Base-by-base conservation (phyloP, 2,797 vertebrate genomes). In the Hippopotamyrus pictus region DNA sequence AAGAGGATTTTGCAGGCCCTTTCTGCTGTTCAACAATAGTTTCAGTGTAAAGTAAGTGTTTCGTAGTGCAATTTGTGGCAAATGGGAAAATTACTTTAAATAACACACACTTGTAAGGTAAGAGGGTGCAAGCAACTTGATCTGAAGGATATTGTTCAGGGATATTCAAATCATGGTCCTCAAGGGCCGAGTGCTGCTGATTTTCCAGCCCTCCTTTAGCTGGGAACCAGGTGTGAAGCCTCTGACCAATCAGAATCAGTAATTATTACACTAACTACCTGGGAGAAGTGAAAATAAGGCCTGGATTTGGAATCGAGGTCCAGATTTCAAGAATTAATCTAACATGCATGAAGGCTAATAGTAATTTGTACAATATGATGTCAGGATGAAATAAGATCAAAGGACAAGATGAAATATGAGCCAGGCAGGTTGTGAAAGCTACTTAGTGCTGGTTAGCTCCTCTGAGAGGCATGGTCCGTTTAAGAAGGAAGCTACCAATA, bases 51-150 rank as follows among this genome's bases (percentile, higher is more conserved):
- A 85, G 25, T 51, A 22, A 50, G 17, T 2, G 0, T 79, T 79
- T 8, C 6, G 19, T 22, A 44, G 41, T 22, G 76, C 19, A n/a
- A 7, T 79, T 17, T 44, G 14, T 41, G 37, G 33, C 17, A 79
- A n/a, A 79, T 82, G 41, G 41, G 76, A 82, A 46, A 82, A 82
- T 82, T 82, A 82, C 76, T 82, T 82, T 82, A 82, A 82, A 82
- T 82, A 82, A 79, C 37, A 73, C 25, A 33, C 14, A 82, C 41
- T 46, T 82, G 19, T 44, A 44, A 19, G 76, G 7, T 82, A 82
- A 82, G 37, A 79, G 8, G 37, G 76, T 46, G 19, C 19, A 46
- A 44, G 41, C 37, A 46, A 8, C 19, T 44, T 44, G 41, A n/a
- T 19, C 19, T 44, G 41, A 82, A 82, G 76, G 37, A 17, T 44